A percentile compares a stretch with the other conserved stretches of the same genome.
Conservation (phyloP, 2,888 invertebrate species). For the Tenthredo distinguenda region DNA sequence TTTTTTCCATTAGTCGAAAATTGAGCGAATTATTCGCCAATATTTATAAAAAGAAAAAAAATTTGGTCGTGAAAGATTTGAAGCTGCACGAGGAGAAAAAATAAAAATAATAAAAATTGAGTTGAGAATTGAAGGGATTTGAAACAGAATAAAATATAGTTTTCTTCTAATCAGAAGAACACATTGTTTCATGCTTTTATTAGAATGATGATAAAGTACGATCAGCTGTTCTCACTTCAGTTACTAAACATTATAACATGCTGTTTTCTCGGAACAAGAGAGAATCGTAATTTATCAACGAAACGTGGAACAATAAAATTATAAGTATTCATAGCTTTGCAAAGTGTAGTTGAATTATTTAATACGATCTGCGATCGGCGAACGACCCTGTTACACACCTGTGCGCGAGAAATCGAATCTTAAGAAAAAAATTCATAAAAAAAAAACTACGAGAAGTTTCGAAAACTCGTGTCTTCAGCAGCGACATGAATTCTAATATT, state of each 20-base stretch:
- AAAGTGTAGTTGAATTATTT: background rate
- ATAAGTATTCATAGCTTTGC: background rate
- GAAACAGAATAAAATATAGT: background rate
- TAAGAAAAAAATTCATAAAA: background rate
- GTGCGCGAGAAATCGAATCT: too few species aligned
- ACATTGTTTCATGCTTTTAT: background rate
- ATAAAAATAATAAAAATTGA: background rate
- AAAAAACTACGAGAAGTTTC: too few species aligned
- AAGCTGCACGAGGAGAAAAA: background rate
- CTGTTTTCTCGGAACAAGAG: background rate
- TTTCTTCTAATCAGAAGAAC: background rate
- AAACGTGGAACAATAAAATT: background rate
- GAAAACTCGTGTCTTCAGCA: too few species aligned
- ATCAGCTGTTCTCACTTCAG: background rate
- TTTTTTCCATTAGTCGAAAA: too few species aligned
- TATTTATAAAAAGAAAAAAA: background rate
- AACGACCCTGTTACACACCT: too few species aligned
- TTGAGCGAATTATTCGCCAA: too few species aligned
- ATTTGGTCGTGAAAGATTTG: too few species aligned
- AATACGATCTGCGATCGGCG: too few species aligned
- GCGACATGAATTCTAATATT: too few species aligned
- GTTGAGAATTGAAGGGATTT: background rate
- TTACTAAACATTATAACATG: background rate
- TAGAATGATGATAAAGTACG: background rate
- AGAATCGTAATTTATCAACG: background rate